Evolutionary conservation across 2,888 invertebrate genomes (phyloP).

Genomic region (Litoditis marina): DNA sequence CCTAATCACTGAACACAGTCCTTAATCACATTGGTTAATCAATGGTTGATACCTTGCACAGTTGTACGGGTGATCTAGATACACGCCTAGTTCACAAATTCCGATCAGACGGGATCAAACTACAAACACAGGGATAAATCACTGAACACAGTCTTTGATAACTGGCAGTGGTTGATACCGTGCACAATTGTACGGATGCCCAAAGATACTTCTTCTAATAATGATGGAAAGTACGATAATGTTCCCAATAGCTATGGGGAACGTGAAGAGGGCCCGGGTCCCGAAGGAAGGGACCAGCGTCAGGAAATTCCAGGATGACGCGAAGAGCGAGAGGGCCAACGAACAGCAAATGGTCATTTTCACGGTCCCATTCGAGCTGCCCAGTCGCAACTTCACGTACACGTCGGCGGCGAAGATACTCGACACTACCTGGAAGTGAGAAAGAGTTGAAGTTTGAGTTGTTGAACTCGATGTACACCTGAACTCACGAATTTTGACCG

Average conservation of each 20-base stretch:
- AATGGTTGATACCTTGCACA: too few species aligned
- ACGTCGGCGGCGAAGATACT: conserved; percentile 8
- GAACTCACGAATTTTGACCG: too few species aligned
- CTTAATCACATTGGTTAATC: too few species aligned
- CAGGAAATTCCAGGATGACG: conserved; percentile 14
- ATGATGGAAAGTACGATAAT: too few species aligned
- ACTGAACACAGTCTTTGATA: not conserved
- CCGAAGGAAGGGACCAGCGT: conserved; percentile 16
- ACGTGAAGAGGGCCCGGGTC: conserved; percentile 7
- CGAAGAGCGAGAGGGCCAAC: conserved; percentile 14
- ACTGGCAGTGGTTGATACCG: not conserved
- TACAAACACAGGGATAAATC: too few species aligned
- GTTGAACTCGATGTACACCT: too few species aligned
- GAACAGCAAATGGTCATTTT: conserved; percentile 7
- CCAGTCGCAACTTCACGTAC: conserved; percentile 10
- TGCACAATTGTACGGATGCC: not conserved
- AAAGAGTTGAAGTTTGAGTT: not conserved
- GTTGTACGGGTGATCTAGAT: too few species aligned
- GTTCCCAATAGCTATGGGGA: conserved; percentile 11
- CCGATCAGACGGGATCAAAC: too few species aligned
- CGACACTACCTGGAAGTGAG: conserved; percentile 4
- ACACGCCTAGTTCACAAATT: too few species aligned
- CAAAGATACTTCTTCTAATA: not conserved
- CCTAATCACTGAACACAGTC: not conserved
- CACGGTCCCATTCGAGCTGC: conserved; percentile 2